Conservation (phyloP, 2,797 vertebrate genomes). For the Bradypodion ventrale region DNA sequence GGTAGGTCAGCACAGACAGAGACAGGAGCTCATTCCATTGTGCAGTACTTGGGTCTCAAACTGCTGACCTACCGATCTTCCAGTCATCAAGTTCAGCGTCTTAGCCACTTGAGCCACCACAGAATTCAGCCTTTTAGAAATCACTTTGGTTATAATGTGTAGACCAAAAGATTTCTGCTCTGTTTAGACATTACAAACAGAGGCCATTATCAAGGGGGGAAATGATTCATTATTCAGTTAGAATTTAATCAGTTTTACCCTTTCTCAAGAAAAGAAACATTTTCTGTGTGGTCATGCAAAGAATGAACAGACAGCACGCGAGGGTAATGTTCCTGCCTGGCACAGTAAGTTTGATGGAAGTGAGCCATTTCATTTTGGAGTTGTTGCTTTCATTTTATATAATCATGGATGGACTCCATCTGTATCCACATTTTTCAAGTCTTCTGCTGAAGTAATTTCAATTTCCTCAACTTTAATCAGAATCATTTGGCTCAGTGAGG, state of each 20-base stretch:
- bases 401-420: slow-evolving; percentile 20
- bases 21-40: too few relatives aligned
- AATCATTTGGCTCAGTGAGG: background rate
- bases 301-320: background rate
- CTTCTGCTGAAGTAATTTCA: slow-evolving; percentile 17
- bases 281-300: background rate
- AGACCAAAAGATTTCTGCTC: background rate
- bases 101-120: too few relatives aligned
- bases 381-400: slow-evolving; percentile 21
- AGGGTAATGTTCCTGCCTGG: background rate
- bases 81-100: too few relatives aligned
- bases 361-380: slow-evolving; percentile 33
- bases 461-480: slow-evolving; percentile 14
- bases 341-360: slow-evolving; percentile 23
- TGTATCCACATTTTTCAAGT: slow-evolving; percentile 18
- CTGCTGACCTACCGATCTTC: too few relatives aligned
- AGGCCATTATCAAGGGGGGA: background rate
- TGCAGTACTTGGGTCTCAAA: too few relatives aligned
- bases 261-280: background rate
- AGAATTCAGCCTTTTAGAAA: background rate
- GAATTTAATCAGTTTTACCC: background rate
- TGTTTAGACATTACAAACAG: background rate
- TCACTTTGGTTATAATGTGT: background rate
- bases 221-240: background rate
- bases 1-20: too few relatives aligned